These are phyloP conservation scores for Acronicta alni DNA, from an alignment of 2,888 invertebrate species.

Conservation along the genomic window DNA sequence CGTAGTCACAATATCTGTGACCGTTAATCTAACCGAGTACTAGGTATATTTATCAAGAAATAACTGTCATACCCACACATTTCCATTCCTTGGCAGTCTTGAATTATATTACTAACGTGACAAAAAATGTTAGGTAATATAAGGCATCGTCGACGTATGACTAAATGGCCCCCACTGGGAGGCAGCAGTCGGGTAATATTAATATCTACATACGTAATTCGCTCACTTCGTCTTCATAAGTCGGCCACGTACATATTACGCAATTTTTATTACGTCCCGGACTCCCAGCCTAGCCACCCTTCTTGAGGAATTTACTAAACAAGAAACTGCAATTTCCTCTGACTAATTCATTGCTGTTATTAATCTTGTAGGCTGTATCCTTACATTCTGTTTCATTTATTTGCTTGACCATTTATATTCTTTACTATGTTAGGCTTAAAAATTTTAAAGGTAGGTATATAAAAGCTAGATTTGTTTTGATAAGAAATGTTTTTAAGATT, in stretches of 20 bases:
- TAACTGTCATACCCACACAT: background rate
- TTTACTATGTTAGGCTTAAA: background rate
- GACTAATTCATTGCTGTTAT: slow-evolving; percentile 79
- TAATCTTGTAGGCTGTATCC: slow-evolving; percentile 77
- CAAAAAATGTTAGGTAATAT: slow-evolving; percentile 47
- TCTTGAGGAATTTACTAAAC: slow-evolving; percentile 78
- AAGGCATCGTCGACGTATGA: slow-evolving; percentile 46
- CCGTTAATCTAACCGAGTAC: too few relatives aligned
- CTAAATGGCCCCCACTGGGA: slow-evolving; percentile 58
- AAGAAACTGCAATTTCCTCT: slow-evolving; percentile 82
- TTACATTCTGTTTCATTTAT: slow-evolving; percentile 63
- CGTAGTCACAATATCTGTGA: too few relatives aligned
- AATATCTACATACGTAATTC: slow-evolving; percentile 76
- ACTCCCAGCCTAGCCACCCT: slow-evolving; percentile 49
- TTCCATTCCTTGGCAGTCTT: slow-evolving; percentile 11
- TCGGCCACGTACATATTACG: slow-evolving; percentile 68
- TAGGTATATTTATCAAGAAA: background rate
- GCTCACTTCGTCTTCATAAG: slow-evolving; percentile 75
- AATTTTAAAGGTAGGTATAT: too few relatives aligned
- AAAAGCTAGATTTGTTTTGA: too few relatives aligned
- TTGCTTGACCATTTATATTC: slow-evolving; percentile 30
- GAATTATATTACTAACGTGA: slow-evolving; percentile 40
- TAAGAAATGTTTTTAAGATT: too few relatives aligned
- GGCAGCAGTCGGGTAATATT: slow-evolving; percentile 64
- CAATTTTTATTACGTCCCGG: slow-evolving; percentile 73